Base-by-base conservation (phyloP, 2,888 invertebrate genomes). In the Auanema freiburgensis region DNA sequence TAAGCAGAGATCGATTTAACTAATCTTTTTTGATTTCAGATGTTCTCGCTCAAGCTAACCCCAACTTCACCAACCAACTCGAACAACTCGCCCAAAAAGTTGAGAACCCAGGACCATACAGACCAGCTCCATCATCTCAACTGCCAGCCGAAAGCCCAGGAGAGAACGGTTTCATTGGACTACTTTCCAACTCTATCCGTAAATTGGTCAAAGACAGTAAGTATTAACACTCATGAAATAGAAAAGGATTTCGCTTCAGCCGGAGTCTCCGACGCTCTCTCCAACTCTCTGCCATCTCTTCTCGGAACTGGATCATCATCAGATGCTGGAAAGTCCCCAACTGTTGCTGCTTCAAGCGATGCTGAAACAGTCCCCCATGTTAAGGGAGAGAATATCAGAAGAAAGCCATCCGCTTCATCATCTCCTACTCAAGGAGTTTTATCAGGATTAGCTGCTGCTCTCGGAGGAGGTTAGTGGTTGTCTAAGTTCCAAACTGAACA, bases 401-500 rank as follows among this genome's bases (percentile, higher is more conserved):
- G 82, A 49, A 80, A 82, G 66, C 82, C 81, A 55, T n/a, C n/a
- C n/a, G n/a, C n/a, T n/a, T n/a, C n/a, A n/a, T 75, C 77, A 16
- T 71, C 79, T 8, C 57, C 69, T 42, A 79, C 80, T 18, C 80
- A 81, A 54, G 71, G 80, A 40, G 80, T 80, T 23, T 65, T 82
- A 69, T 92, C 88, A 0, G 92, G 90, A 14, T 91, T 91, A 58
- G 89, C 88, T 73, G 89, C 89, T 71, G 89, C 88, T 63, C 89
- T 88, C 41, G 90, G 88, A 2, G 85, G 85, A 51, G 75, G 63
- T 59, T n/a, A 10, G 44, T 46, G 11, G 8, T 14, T 46, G 10
- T 56, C 21, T 12, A 18, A 56, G 11, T 11, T 18, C 12, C 10
- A 23, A 23, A 51, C 12, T 49, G 12, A 0, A 18, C n/a, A n/a